These are phyloP conservation scores for Eristalinus sepulchralis DNA, from an alignment of 2,888 invertebrate genomes.

Conservation along the genomic window DNA sequence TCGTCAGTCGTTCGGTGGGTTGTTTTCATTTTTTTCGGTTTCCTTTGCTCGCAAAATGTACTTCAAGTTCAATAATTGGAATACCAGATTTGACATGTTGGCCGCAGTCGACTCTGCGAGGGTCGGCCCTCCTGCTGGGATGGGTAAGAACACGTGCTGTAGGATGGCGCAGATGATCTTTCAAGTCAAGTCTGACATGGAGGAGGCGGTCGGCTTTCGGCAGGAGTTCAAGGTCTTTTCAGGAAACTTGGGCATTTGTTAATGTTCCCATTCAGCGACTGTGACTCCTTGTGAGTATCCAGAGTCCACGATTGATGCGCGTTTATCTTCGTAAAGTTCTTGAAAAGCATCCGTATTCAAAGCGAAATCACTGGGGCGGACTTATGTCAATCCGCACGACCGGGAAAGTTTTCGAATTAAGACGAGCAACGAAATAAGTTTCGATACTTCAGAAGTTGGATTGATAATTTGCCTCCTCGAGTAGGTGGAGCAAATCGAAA, in stretches of 20 bases:
- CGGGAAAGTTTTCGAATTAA: constrained; percentile 17
- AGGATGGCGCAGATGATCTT: not conserved
- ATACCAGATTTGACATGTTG: not conserved
- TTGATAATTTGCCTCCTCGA: constrained; percentile 30
- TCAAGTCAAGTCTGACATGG: not conserved
- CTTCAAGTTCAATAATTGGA: not conserved
- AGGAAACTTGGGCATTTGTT: not conserved
- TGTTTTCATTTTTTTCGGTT: not conserved
- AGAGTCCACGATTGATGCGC: not conserved
- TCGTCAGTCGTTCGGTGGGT: not conserved
- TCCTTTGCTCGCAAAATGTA: not conserved
- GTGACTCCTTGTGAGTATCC: not conserved
- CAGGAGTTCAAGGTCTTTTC: not conserved
- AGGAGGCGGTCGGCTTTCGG: not conserved
- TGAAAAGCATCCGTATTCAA: not conserved
- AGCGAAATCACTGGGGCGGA: not conserved
- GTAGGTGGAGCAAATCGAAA: not conserved
- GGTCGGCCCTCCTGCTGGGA: not conserved
- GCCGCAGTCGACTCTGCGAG: not conserved
- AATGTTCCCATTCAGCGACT: not conserved
- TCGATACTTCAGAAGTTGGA: constrained; percentile 28
- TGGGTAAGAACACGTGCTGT: not conserved
- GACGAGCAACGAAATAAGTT: constrained; percentile 4
- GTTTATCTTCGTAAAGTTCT: constrained; percentile 3
- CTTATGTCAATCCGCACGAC: not conserved